A percentile compares a stretch with the other conserved stretches of the same genome.
Conservation (phyloP, 2,888 invertebrate genomes). For the Mythimna loreyi region DNA sequence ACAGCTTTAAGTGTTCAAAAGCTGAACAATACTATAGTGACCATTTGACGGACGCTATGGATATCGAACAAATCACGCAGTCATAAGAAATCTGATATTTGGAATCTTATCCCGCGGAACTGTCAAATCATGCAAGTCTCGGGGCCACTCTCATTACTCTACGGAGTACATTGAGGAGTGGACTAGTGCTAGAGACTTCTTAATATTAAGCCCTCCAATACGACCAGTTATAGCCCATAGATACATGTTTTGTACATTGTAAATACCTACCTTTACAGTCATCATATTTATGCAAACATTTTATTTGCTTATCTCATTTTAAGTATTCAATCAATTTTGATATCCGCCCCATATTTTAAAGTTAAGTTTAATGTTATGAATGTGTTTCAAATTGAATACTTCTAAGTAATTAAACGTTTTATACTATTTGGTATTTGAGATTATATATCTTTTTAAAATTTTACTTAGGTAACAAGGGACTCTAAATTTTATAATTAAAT, state of each 20-base stretch:
- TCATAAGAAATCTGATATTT: conserved; percentile 38
- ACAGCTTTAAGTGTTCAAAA: conserved; percentile 46
- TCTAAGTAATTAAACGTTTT: conserved; percentile 63
- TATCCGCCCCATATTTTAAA: conserved; percentile 52
- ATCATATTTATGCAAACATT: conserved; percentile 41
- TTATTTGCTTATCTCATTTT: conserved; percentile 23
- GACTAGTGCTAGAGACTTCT: conserved; percentile 46
- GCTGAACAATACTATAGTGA: conserved; percentile 39
- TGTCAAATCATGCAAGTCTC: conserved; percentile 31
- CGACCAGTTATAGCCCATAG: conserved; percentile 39
- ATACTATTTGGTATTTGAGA: conserved; percentile 69
- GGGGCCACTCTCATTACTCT: conserved; percentile 59
- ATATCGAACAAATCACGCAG: conserved; percentile 39
- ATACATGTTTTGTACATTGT: conserved; percentile 44
- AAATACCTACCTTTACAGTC: conserved; percentile 56
- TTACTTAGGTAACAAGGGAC: conserved; percentile 54
- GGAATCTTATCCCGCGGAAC: conserved; percentile 37
- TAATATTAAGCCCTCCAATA: conserved; percentile 35
- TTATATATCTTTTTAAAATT: conserved; percentile 57
- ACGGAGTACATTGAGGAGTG: conserved; percentile 57
- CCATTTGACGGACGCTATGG: conserved; percentile 29
- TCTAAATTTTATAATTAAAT: conserved; percentile 41
- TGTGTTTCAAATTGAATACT: conserved; percentile 48
- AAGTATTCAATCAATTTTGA: conserved; percentile 46
- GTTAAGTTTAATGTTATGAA: conserved; percentile 42